phyloP scores from a whole-genome alignment of 1,140 invertebrate genomes.

The Protaetia brevitarsis region DNA sequence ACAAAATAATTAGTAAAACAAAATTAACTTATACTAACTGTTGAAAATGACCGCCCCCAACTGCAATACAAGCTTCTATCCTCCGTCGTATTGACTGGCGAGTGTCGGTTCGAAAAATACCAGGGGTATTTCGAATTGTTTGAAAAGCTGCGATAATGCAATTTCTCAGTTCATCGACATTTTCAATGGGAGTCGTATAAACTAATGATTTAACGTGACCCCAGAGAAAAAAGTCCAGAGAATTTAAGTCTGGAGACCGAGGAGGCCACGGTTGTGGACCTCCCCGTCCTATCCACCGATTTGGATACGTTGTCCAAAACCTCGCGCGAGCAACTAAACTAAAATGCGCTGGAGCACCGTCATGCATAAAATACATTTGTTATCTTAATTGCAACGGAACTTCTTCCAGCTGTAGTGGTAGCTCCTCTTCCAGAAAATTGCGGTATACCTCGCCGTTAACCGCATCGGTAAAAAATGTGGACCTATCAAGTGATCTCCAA shows the following conservation, averaged over 20 bases:
- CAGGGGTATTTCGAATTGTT: neutral
- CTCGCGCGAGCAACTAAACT: constrained; percentile 22
- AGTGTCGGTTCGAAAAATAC: neutral
- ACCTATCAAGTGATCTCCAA: too few species aligned
- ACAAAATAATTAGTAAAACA: neutral
- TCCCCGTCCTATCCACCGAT: neutral
- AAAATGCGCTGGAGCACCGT: constrained; percentile 9
- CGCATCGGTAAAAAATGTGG: neutral
- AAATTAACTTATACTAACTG: neutral
- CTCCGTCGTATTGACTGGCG: neutral
- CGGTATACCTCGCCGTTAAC: too few species aligned
- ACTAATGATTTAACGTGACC: neutral
- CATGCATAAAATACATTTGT: constrained; percentile 15
- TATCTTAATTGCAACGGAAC: too few species aligned
- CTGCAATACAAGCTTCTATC: neutral
- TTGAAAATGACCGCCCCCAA: neutral
- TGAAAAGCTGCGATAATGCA: neutral
- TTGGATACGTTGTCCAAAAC: neutral
- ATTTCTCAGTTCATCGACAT: neutral
- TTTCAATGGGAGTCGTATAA: neutral
- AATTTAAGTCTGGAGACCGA: neutral
- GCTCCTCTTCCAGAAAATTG: too few species aligned
- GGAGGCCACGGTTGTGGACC: neutral
- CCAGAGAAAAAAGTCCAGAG: neutral
- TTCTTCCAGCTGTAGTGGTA: constrained; percentile 16